Base-by-base conservation (phyloP, 2,888 invertebrate genomes). In the Drosophila falleni region DNA sequence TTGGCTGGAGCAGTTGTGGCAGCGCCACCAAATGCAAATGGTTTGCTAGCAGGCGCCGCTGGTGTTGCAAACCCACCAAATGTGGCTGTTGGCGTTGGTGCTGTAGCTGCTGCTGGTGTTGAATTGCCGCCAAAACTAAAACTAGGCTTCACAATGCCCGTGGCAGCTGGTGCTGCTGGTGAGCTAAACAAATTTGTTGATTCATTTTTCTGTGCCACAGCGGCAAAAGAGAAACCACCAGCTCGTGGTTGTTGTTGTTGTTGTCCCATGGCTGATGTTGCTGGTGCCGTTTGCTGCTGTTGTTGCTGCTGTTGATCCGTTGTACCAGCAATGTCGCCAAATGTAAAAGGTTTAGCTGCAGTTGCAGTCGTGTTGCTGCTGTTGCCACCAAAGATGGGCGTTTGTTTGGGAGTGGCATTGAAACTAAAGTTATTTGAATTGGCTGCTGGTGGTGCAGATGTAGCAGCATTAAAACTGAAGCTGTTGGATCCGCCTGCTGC, bases 171-270 rank as follows among this genome's bases (percentile, higher is more conserved):
- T 39, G 53, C 13, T 31, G 50, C 8, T 26, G 67, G 58, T 11
- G 71, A 37, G 15, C 76, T 73, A 67, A 89, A 87, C 5, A 80
- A 51, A 46, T 75, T 83, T 35, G 64, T 60, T 1, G 81, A 23
- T 5, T 78, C 59, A 15, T 29, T 65, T 50, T 69, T 55, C 71
- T 75, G 47, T 16, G 66, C 33, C 6, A 61, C 64, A 9, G 64
- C 54, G 13, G 51, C 60, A 77, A 75, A 79, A 6, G 79, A 71
- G 37, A 82, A 82, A 0, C 87, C 83, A 5, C 88, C 81, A n/a
- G 49, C 15, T 53, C 26, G 31, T 33, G 23, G 46, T 19, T 23
- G 23, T 23, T 23, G 23, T 23, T 23, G 33, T n/a, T 47, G 67
- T 39, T 35, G 31, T 9, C 42, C 44, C 11, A 26, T 37, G 10